phyloP scores from a whole-genome alignment of 2,888 invertebrate genomes.

The Agrilus mali region DNA sequence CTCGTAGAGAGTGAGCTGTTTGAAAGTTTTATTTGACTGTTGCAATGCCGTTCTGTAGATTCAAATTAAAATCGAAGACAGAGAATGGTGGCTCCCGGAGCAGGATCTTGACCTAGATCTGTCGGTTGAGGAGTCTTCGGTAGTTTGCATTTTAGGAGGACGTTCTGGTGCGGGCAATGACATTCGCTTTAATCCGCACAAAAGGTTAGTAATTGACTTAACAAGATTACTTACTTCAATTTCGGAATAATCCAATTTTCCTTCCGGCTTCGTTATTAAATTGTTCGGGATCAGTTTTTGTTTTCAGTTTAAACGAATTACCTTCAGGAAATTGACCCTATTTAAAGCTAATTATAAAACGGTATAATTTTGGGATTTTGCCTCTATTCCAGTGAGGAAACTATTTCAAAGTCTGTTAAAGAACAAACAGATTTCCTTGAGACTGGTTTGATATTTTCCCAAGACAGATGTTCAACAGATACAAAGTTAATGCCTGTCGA shows the following conservation, averaged over 20 bases:
- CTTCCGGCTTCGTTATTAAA: no score
- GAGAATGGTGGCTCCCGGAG: slow-evolving; percentile 50
- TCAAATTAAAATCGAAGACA: slow-evolving; percentile 45
- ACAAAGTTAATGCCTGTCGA: slow-evolving; percentile 37
- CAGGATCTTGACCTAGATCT: slow-evolving; percentile 46
- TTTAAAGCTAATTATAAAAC: not conserved
- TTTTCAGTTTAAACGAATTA: not conserved
- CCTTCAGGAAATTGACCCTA: not conserved
- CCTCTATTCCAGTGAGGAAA: slow-evolving; percentile 24
- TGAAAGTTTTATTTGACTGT: no score
- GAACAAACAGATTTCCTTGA: slow-evolving; percentile 45
- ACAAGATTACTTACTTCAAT: slow-evolving; percentile 2
- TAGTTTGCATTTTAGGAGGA: slow-evolving; percentile 51
- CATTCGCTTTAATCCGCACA: slow-evolving; percentile 34
- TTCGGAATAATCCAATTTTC: slow-evolving; percentile 1
- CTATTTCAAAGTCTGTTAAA: slow-evolving; percentile 18
- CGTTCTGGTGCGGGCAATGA: slow-evolving; percentile 39
- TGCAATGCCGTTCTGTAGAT: slow-evolving; percentile 32
- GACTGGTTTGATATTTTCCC: slow-evolving; percentile 48
- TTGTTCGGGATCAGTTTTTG: no score
- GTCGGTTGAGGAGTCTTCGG: slow-evolving; percentile 46
- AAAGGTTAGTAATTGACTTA: slow-evolving; percentile 25
- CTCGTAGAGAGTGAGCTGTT: no score
- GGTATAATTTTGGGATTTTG: no score
- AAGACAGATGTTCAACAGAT: slow-evolving; percentile 40